Conservation (phyloP, 2,888 invertebrate genomes). For the Sepioteuthis lessoniana region DNA sequence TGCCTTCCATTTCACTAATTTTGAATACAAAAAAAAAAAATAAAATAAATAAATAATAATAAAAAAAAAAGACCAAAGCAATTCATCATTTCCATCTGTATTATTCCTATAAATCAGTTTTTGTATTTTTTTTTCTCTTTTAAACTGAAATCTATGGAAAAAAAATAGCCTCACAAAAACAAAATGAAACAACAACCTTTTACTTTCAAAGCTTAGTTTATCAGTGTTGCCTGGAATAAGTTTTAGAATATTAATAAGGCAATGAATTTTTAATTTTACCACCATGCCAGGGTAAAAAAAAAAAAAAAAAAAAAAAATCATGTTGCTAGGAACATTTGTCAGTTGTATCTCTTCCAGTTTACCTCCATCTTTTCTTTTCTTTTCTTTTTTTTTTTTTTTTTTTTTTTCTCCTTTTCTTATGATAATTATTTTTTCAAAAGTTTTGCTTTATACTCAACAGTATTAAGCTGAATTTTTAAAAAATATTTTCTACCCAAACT, state of each 20-base stretch:
- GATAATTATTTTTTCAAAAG: background rate
- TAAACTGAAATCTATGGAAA: no score
- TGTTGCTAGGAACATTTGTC: background rate
- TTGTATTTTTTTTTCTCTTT: background rate
- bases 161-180: background rate
- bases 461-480: background rate
- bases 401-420: background rate
- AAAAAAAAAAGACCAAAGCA: background rate
- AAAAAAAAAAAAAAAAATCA: background rate
- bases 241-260: background rate
- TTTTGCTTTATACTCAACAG: background rate
- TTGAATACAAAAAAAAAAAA: background rate
- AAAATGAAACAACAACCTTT: background rate
- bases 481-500: background rate
- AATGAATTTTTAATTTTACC: background rate
- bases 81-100: background rate
- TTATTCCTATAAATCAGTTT: conserved; percentile 6
- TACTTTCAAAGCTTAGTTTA: background rate
- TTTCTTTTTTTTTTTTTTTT: background rate
- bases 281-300: no score
- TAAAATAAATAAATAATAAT: no score
- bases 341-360: background rate
- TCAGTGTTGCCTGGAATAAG: background rate
- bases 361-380: background rate
- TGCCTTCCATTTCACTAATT: background rate